Evolutionary conservation across 1,140 invertebrate species (phyloP), one percentile per base, ranked within the genome.

Genomic region (Cheumatopsyche charites): DNA sequence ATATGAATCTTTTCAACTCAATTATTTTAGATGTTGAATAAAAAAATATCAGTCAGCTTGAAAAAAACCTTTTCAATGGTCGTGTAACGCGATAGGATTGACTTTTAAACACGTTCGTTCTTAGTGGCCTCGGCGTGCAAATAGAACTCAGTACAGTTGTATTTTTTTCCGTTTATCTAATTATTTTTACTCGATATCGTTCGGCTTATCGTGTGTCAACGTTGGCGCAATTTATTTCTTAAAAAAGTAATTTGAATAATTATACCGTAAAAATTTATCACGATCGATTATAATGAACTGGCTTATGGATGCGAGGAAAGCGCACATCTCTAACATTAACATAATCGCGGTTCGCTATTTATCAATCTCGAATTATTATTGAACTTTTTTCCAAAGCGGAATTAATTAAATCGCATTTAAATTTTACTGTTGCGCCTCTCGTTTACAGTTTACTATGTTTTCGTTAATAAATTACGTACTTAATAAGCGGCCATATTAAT

Each of bases 1-100:
- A 68, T 68, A 68, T 55, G 25, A 23, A 68, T 68, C 66, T 68
- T 66, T 55, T 49, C 42, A 43, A 55, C 66, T 68, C 66, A 68
- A 55, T 68, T 68, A 52, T 55, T 43, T 41, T 66, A 26, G 63
- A 47, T 15, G 45, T 9, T n/a, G 47, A 58, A 58, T n/a, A 58
- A 58, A 58, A 58, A 58, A 11, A 47, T 47, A 23, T 21, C 21
- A 19, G 7, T 36, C 23, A 15, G 13, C 7, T 23, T 21, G 43
- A 7, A 67, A 49, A n/a, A 49, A 49, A 26, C 13, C 4, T 25
- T 21, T 25, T 23, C 21, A 49, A 67, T n/a, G 63, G 63, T 15
- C 42, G 3, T 41, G 66, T 55, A 58, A 68, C 49, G 66, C 15
- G 66, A 68, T 68, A 47, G n/a, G 45, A 66, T 66, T 49, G 62